Percentiles rank a stretch among this genome's conserved stretches.
Conservation (phyloP, 2,113 vertebrate genomes). For the Coracopsis vasa region DNA sequence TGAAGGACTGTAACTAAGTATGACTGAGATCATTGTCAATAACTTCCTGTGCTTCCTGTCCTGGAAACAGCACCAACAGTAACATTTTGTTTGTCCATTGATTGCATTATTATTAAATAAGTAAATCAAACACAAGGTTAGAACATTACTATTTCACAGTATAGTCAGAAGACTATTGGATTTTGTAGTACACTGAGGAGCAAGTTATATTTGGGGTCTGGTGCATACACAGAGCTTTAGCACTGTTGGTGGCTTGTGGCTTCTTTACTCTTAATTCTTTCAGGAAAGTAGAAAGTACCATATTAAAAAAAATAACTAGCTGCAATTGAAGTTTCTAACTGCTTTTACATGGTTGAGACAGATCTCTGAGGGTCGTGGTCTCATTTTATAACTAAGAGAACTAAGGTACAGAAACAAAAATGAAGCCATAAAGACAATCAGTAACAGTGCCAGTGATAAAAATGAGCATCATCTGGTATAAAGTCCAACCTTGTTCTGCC, state of each 20-base stretch:
- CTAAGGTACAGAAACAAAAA: not conserved
- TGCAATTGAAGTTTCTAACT: not conserved
- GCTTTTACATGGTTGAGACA: not conserved
- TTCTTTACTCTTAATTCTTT: not conserved
- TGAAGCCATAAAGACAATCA: not conserved
- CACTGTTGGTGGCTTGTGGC: not conserved
- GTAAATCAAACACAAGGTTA: not conserved
- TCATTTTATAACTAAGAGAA: not conserved
- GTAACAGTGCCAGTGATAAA: not conserved
- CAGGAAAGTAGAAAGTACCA: not conserved
- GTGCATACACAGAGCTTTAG: not conserved
- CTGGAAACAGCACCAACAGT: slow-evolving; percentile 3
- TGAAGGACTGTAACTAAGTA: not conserved
- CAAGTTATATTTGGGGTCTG: not conserved
- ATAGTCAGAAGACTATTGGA: not conserved
- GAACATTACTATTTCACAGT: not conserved
- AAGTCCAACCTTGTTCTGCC: not conserved
- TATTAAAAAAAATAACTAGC: not conserved
- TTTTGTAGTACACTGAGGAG: not conserved
- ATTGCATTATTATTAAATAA: not conserved
- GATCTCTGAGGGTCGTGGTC: not conserved
- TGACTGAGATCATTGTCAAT: not conserved
- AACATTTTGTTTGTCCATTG: not conserved
- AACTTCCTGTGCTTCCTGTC: not conserved
- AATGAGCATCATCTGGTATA: not conserved